A percentile compares a stretch with the other conserved stretches of the same genome.
Conservation (phyloP, 30 jellyfish, hydroid and myxozoan genomes). For the Aurelia aurita complex sp. Pacific region DNA sequence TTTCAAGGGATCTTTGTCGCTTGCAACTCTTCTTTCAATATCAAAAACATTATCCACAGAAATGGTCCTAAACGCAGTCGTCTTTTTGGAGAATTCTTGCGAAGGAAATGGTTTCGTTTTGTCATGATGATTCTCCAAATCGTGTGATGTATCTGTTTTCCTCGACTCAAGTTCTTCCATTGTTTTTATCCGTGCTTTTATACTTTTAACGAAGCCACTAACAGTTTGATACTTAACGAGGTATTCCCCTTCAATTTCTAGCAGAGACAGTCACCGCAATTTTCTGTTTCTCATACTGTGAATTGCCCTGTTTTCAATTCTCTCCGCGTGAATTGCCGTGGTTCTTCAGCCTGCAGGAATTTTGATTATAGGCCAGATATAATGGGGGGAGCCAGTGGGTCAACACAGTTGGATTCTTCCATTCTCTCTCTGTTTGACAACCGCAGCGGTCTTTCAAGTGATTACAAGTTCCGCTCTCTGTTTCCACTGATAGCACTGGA, state of each 20-base stretch:
- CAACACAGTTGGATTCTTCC: constrained; percentile 40
- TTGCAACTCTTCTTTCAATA: not conserved
- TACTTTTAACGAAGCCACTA: constrained; percentile 48
- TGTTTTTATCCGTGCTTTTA: constrained; percentile 38
- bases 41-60: constrained; percentile 24
- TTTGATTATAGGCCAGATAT: constrained; percentile 28
- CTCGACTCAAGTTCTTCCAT: constrained; percentile 23
- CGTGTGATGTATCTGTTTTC: not conserved
- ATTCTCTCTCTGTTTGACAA: not conserved
- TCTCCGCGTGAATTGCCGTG: constrained; percentile 66
- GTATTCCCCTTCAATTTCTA: constrained; percentile 78
- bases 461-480: constrained; percentile 32
- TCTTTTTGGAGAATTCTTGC: too few relatives aligned
- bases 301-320: constrained; percentile 64
- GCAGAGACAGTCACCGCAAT: constrained; percentile 67
- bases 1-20: not conserved
- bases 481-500: not conserved
- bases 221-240: constrained; percentile 64
- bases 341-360: constrained; percentile 57
- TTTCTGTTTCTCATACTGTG: constrained; percentile 69
- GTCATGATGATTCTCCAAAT: not conserved
- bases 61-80: not conserved
- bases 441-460: constrained; percentile 44
- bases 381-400: constrained; percentile 79
- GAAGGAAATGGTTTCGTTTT: not conserved